Evolutionary conservation across 2,797 vertebrate species (phyloP).

Genomic region (Caiman crocodilus): DNA sequence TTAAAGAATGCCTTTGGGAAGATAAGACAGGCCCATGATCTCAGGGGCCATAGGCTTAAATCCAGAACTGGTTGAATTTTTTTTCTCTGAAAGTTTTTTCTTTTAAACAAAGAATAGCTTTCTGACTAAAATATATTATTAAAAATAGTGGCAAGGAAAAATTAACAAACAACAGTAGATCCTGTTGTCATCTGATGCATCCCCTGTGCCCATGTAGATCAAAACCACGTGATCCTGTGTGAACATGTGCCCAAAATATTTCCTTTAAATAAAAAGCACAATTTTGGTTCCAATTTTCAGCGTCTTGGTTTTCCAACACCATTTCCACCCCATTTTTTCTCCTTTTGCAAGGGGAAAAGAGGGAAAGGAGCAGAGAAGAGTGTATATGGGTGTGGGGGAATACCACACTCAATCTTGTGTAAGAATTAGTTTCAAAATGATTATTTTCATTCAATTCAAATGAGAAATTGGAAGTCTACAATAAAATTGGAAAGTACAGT

Average conservation of each 20-base stretch:
- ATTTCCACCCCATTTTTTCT: background rate
- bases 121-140: no score
- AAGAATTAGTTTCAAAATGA: no score
- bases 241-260: background rate
- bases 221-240: background rate
- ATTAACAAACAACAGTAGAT: no score
- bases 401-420: background rate
- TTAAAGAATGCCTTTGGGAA: background rate
- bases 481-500: background rate
- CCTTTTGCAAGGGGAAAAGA: accelerated
- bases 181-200: background rate
- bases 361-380: background rate
- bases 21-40: background rate
- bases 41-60: background rate
- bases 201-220: no score
- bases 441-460: no score
- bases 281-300: background rate
- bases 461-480: background rate
- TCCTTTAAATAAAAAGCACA: background rate
- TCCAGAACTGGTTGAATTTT: background rate
- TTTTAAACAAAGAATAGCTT: no score
- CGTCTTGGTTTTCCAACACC: background rate
- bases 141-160: no score
- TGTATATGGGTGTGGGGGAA: background rate
- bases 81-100: background rate